These are phyloP conservation scores for Hemicentrotus pulcherrimus DNA, from an alignment of 35 echinoderm and acorn worm genomes.

Conservation along the genomic window DNA sequence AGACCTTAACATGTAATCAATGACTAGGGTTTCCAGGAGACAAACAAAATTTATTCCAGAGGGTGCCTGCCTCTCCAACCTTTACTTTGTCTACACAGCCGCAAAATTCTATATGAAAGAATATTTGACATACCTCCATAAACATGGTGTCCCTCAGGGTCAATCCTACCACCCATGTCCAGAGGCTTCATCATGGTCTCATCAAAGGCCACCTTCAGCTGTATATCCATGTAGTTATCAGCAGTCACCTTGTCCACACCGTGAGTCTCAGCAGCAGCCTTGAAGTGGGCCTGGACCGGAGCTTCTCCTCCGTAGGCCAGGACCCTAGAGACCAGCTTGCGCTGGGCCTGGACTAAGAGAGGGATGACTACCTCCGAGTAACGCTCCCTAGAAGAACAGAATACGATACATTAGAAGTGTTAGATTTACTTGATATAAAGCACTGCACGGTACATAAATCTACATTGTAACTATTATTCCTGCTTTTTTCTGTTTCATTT, in stretches of 20 bases:
- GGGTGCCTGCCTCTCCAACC: too few relatives aligned
- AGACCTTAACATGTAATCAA: too few relatives aligned
- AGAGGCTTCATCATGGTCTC: constrained; percentile 66
- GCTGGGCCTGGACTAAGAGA: constrained; percentile 84
- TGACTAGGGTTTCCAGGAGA: too few relatives aligned
- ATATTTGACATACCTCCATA: constrained; percentile 72
- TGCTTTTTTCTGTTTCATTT: too few relatives aligned
- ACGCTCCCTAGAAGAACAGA: constrained; percentile 64
- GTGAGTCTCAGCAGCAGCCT: constrained; percentile 29
- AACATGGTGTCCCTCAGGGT: constrained; percentile 96
- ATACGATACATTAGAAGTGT: neutral
- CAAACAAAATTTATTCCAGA: too few relatives aligned
- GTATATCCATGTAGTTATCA: constrained; percentile 84
- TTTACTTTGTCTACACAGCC: too few relatives aligned
- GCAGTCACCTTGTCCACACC: constrained; percentile 73
- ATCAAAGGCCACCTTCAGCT: constrained; percentile 67
- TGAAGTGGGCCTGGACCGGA: constrained; percentile 86
- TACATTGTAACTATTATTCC: too few relatives aligned
- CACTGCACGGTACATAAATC: too few relatives aligned
- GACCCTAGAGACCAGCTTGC: constrained; percentile 86
- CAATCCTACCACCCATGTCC: constrained; percentile 92
- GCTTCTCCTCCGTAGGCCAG: constrained; percentile 81
- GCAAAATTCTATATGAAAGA: neutral
- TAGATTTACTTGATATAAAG: neutral
- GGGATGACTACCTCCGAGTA: constrained; percentile 91